Base-by-base conservation (phyloP, 2,888 invertebrate genomes). In the Adelphocoris suturalis region DNA sequence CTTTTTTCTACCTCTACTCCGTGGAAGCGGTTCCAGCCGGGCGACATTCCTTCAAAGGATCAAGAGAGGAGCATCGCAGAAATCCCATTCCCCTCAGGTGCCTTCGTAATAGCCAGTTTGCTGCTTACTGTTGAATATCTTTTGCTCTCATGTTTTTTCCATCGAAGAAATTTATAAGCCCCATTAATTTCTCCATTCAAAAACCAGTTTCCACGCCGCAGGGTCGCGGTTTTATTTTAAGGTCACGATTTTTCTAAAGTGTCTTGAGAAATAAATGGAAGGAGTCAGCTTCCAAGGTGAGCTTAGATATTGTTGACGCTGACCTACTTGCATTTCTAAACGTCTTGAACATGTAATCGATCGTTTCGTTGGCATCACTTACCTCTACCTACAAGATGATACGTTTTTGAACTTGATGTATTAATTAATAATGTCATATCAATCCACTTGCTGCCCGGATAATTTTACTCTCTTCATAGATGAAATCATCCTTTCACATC, bases 21-120 rank as follows among this genome's bases (percentile, higher is more conserved):
- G 68, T 68, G 68, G 68, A 68, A 68, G 23, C 68, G 68, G 68
- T 68, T 68, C 68, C 23, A 23, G 68, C 68, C 68, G 0, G 68
- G 68, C 68, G 68, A 68, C 68, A 68, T 68, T 68, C 68, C 68
- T 68, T 68, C 23, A 68, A 68, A 68, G 68, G 68, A 23, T 68
- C 61, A 61, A 68, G 23, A 23, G 68, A 68, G 68, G 68, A 68
- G 68, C 68, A 23, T 68, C 68, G 68, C 68, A 23, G 23, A 68
- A 68, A 68, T 68, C 68, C 68, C 68, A 61, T 61, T 61, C 61
- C 19, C 61, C 23, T 68, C 11, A 23, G 68, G 68, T 61, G 61
- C 68, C 68, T 68, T 68, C 68, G 23, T 68, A 23, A 68, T 23
- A 68, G n/a, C 57, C 57, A n/a, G 57, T 57, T 52, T 11, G 61